Conservation (phyloP, 2,797 vertebrate genomes). For the Ctenopoma kingsleyae region DNA sequence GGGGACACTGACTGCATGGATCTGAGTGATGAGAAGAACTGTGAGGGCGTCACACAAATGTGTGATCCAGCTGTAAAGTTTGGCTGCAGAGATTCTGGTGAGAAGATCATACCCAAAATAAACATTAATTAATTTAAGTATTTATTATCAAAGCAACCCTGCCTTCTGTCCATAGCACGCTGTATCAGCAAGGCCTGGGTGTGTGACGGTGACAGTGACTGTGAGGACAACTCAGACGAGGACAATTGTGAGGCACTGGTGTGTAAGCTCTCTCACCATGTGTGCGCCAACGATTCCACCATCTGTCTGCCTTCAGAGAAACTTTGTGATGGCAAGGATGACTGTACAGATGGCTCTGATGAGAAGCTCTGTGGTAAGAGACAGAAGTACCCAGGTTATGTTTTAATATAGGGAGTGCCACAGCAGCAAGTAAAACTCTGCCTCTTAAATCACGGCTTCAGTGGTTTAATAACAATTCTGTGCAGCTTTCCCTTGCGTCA, state of each 20-base stretch:
- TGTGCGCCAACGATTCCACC: slow-evolving; percentile 93
- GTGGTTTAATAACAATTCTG: slow-evolving; percentile 12
- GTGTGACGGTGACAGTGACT: slow-evolving; percentile 96
- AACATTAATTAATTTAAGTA: not conserved
- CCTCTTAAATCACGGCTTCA: slow-evolving; percentile 7
- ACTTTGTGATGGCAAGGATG: slow-evolving; percentile 91
- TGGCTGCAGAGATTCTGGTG: slow-evolving; percentile 95
- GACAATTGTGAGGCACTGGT: slow-evolving; percentile 95
- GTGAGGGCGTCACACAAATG: slow-evolving; percentile 94
- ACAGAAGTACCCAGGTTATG: slow-evolving; percentile 34
- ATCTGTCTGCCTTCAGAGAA: slow-evolving; percentile 95
- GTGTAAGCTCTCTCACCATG: slow-evolving; percentile 95
- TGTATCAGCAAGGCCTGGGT: slow-evolving; percentile 99
- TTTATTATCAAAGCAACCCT: slow-evolving; percentile 2
- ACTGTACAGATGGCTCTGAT: slow-evolving; percentile 94
- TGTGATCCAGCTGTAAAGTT: slow-evolving; percentile 97
- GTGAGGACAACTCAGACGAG: slow-evolving; percentile 96
- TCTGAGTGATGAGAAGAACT: slow-evolving; percentile 96
- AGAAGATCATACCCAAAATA: slow-evolving; percentile 24
- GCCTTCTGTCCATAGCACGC: slow-evolving; percentile 81
- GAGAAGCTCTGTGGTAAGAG: slow-evolving; percentile 94
- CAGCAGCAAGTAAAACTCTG: slow-evolving; percentile 18
- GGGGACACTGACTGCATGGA: slow-evolving; percentile 98
- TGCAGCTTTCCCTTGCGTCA: not conserved
- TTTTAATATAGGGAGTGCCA: slow-evolving; percentile 4